Evolutionary conservation across 2,113 vertebrate genomes (phyloP).

Genomic region (Machaerirhynchus nigripectus): DNA sequence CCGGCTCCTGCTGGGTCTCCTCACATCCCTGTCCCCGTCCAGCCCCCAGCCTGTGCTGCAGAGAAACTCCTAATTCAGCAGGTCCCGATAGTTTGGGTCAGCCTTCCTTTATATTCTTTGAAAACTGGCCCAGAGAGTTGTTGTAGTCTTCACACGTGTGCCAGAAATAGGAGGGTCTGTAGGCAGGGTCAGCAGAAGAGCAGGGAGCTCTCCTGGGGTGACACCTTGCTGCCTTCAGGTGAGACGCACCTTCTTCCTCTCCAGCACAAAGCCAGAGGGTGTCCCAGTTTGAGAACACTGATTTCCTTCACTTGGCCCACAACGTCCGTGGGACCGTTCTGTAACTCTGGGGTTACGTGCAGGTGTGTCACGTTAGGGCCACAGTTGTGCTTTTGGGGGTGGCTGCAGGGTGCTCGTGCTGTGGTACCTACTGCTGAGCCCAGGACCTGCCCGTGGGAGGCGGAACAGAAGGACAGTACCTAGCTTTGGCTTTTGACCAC

Average conservation of each 20-base stretch:
- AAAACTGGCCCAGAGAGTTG: not conserved
- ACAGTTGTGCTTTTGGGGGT: accelerated
- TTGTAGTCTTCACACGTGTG: accelerated
- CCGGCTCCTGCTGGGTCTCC: not conserved
- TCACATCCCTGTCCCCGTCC: not conserved
- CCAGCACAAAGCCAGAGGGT: not conserved
- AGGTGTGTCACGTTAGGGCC: accelerated
- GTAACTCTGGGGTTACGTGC: accelerated
- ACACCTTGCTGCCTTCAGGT: not conserved
- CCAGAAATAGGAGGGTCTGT: not conserved
- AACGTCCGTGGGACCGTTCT: accelerated
- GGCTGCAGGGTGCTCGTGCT: not conserved
- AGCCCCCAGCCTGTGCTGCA: not conserved
- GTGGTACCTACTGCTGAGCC: not conserved
- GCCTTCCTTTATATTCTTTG: not conserved
- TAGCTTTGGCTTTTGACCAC: not conserved
- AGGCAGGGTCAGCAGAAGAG: not conserved
- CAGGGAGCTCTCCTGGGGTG: not conserved
- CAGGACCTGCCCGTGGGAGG: accelerated
- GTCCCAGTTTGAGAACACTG: not conserved
- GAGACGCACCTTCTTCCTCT: not conserved
- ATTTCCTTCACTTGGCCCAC: accelerated
- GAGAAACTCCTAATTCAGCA: not conserved
- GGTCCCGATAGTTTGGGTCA: not conserved
- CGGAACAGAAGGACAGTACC: not conserved